Percentiles rank a stretch among this genome's conserved stretches.
phyloP scores from a whole-genome alignment of 2,888 invertebrate genomes.

The Oscheius myriophilus region DNA sequence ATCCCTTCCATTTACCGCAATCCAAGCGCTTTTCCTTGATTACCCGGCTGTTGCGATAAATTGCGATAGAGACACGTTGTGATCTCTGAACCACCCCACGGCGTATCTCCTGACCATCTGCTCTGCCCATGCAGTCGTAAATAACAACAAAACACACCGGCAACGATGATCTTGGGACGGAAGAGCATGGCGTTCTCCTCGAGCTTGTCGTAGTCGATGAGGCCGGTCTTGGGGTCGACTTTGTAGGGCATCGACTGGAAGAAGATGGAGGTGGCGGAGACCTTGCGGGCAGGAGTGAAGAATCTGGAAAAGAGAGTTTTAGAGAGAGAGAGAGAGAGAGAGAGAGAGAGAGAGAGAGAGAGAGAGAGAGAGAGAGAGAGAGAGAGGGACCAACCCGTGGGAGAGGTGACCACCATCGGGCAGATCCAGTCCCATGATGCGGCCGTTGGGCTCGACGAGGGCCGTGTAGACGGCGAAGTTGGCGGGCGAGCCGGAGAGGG shows the following conservation, averaged over 20 bases:
- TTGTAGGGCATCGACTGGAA: conserved; percentile 99
- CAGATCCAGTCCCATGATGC: conserved; percentile 92
- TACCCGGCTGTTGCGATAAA: too few relatives aligned
- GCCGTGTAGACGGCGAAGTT: conserved; percentile 93
- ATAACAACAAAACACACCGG: conserved; percentile 75
- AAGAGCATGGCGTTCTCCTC: conserved; percentile 85
- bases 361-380: neutral
- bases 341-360: neutral
- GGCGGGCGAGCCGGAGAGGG: conserved; percentile 93
- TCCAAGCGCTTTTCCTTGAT: too few relatives aligned
- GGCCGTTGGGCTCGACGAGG: conserved; percentile 84
- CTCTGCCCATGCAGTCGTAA: too few relatives aligned
- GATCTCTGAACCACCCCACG: conserved; percentile 10
- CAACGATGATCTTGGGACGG: conserved; percentile 90
- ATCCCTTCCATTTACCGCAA: too few relatives aligned
- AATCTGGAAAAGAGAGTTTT: conserved; percentile 76
- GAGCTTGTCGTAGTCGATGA: conserved; percentile 91
- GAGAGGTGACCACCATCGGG: conserved; percentile 91
- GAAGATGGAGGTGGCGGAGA: conserved; percentile 95
- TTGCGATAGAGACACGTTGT: too few relatives aligned
- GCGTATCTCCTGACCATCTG: neutral
- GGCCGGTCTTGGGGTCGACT: conserved; percentile 81
- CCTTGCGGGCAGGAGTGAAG: conserved; percentile 87
- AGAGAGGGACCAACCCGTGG: conserved; percentile 69
- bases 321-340: neutral